Evolutionary conservation across 2,113 vertebrate species (phyloP).

Genomic region (Ailuropoda melanoleuca): DNA sequence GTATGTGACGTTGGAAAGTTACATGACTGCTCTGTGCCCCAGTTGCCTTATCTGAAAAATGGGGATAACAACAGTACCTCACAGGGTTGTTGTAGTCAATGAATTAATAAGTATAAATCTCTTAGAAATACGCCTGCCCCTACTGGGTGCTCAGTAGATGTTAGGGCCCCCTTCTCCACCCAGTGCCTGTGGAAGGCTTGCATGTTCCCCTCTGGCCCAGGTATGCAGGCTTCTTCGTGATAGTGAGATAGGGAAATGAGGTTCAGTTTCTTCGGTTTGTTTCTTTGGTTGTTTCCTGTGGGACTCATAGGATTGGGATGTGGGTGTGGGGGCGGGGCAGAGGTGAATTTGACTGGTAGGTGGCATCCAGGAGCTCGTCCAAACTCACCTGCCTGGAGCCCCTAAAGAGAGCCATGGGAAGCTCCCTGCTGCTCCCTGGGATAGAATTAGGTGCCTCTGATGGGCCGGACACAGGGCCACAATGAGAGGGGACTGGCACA

Average conservation of each 20-base stretch:
- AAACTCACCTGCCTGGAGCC: not conserved
- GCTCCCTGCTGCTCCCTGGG: no score
- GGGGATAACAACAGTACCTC: not conserved
- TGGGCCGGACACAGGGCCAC: not conserved
- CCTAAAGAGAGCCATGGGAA: not conserved
- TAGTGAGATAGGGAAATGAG: not conserved
- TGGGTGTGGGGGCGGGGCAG: not conserved
- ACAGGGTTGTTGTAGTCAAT: not conserved
- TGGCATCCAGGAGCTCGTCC: not conserved
- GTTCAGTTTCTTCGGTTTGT: not conserved
- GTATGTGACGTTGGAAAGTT: not conserved
- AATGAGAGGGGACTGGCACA: not conserved
- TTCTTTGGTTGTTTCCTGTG: not conserved
- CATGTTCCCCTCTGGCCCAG: not conserved
- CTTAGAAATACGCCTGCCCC: not conserved
- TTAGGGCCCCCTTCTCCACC: not conserved
- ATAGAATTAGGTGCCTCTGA: not conserved
- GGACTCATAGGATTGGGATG: not conserved
- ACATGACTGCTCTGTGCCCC: not conserved
- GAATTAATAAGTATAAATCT: not conserved
- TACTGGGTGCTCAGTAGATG: not conserved
- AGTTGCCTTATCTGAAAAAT: slow-evolving; percentile 13
- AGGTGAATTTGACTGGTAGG: no score
- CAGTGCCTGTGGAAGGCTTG: no score
- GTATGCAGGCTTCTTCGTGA: not conserved